These are phyloP conservation scores for Marmota monax DNA, from an alignment of 2,113 vertebrate genomes.

Conservation along the genomic window DNA sequence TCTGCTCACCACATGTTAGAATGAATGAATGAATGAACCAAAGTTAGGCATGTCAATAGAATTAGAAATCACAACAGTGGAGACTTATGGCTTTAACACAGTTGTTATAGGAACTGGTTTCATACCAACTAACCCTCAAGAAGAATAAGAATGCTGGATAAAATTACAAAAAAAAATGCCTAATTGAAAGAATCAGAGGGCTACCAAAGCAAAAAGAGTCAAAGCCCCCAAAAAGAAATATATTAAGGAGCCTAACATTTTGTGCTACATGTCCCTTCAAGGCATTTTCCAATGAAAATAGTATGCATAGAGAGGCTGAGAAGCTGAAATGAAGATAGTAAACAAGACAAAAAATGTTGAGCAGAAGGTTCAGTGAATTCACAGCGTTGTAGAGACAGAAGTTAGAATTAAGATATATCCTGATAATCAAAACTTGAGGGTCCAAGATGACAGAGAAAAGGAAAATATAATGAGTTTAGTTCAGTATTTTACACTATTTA, in stretches of 20 bases:
- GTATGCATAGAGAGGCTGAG: neutral
- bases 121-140: neutral
- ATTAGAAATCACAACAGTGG: conserved; percentile 43
- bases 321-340: conserved; percentile 43
- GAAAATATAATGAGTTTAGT: conserved; percentile 47
- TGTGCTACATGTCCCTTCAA: conserved; percentile 1
- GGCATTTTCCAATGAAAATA: conserved; percentile 26
- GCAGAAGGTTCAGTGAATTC: neutral
- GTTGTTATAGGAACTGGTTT: neutral
- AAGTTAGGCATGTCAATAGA: neutral
- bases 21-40: conserved; percentile 27
- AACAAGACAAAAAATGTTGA: conserved; percentile 24
- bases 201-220: conserved; percentile 9
- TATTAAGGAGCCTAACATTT: neutral
- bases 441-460: conserved; percentile 14
- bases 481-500: conserved; percentile 35
- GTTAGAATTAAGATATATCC: neutral
- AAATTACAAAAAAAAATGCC: conserved; percentile 32
- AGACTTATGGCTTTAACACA: conserved; percentile 19
- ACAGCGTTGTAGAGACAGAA: neutral
- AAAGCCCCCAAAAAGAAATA: conserved; percentile 1
- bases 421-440: neutral
- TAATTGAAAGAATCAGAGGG: conserved; percentile 34
- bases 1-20: neutral
- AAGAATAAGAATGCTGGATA: conserved; percentile 33